Evolutionary conservation across 2,113 vertebrate genomes (phyloP).

Genomic region (Ceyx melanurus): DNA sequence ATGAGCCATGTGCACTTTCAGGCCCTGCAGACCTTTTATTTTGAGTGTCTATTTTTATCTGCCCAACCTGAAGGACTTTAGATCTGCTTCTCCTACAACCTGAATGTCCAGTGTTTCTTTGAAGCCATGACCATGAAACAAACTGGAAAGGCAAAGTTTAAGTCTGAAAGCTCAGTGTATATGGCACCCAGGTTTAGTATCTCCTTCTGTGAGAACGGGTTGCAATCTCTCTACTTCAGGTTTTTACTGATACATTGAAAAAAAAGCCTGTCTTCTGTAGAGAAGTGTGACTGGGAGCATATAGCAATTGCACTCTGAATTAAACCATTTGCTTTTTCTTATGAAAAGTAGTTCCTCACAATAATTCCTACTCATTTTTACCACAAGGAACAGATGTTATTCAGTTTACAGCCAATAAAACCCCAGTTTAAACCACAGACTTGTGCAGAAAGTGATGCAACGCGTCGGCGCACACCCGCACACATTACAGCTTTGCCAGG

Average conservation of each 20-base stretch:
- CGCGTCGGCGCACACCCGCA: background rate
- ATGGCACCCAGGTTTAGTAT: background rate
- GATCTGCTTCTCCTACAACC: background rate
- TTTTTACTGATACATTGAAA: background rate
- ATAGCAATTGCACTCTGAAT: background rate
- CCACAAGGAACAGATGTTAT: background rate
- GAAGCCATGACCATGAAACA: background rate
- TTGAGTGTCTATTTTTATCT: background rate
- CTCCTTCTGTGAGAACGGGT: background rate
- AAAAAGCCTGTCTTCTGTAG: background rate
- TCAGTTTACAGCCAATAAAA: background rate
- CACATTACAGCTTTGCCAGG: background rate
- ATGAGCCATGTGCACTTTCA: background rate
- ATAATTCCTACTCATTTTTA: background rate
- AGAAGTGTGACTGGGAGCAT: rapidly evolving
- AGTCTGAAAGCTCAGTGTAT: background rate
- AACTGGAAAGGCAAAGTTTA: background rate
- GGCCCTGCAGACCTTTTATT: background rate
- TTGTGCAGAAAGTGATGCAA: background rate
- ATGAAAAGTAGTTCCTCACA: background rate
- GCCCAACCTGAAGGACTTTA: background rate
- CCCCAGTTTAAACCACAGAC: background rate
- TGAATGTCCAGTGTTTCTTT: background rate
- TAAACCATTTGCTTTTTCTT: background rate
- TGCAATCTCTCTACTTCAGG: background rate